phyloP scores from a whole-genome alignment of 2,113 vertebrate genomes.

The Rhipidura dahli region DNA sequence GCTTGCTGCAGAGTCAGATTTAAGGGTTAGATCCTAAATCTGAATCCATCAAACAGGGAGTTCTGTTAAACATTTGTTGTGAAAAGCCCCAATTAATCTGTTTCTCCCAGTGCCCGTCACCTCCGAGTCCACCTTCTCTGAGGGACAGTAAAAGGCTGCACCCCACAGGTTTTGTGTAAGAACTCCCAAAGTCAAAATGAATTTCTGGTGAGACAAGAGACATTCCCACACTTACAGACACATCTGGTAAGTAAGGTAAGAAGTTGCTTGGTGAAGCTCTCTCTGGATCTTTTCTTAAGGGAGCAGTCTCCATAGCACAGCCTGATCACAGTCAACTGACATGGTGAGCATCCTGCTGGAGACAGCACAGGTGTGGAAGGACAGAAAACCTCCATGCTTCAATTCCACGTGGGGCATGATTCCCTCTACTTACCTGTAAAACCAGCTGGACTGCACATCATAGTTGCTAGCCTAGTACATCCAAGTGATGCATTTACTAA shows the following conservation, averaged over 20 bases:
- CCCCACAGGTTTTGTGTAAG: background rate
- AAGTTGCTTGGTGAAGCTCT: background rate
- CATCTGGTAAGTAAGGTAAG: background rate
- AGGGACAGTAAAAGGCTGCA: background rate
- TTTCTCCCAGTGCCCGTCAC: accelerated
- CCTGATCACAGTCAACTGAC: background rate
- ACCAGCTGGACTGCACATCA: background rate
- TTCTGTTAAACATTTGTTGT: background rate
- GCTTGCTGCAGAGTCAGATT: background rate
- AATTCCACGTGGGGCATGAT: accelerated
- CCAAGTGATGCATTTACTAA: background rate
- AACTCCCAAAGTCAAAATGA: background rate
- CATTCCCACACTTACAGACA: accelerated
- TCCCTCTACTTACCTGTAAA: background rate
- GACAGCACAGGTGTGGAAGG: background rate
- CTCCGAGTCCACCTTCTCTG: background rate
- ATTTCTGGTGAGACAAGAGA: background rate
- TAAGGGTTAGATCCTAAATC: background rate
- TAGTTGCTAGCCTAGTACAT: background rate
- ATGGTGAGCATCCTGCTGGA: background rate
- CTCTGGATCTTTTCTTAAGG: background rate
- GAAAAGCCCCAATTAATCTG: background rate
- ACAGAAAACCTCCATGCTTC: background rate
- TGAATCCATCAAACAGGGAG: background rate
- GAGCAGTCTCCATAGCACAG: background rate